Conservation (phyloP, 2,113 vertebrate genomes). For the Thalassoma bifasciatum region DNA sequence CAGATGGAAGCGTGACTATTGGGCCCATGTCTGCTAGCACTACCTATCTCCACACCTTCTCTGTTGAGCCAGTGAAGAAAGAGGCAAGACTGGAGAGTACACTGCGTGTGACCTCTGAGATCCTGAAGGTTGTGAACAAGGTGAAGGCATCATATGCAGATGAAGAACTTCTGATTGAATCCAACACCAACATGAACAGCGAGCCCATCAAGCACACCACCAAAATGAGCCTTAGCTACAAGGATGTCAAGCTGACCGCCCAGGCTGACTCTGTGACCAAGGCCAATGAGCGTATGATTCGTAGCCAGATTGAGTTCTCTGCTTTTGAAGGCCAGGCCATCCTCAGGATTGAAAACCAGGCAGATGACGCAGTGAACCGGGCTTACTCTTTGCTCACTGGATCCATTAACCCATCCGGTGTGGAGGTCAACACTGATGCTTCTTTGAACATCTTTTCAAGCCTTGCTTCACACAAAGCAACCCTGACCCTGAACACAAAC, state of each 20-base stretch:
- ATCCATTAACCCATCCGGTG: conserved; percentile 83
- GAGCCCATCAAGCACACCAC: conserved; percentile 86
- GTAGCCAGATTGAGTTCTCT: conserved; percentile 84
- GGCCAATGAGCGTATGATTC: conserved; percentile 75
- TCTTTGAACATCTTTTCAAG: conserved; percentile 81
- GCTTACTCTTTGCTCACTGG: conserved; percentile 84
- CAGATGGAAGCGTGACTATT: conserved; percentile 80
- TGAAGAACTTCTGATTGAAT: conserved; percentile 80
- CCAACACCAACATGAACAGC: conserved; percentile 83
- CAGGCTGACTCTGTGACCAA: conserved; percentile 86
- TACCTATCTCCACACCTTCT: conserved; percentile 79
- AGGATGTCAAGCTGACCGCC: conserved; percentile 84
- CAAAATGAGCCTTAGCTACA: conserved; percentile 82
- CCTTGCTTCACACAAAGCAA: conserved; percentile 87
- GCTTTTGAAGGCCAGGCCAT: conserved; percentile 79
- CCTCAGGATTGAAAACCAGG: conserved; percentile 86
- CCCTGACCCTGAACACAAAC: conserved; percentile 80
- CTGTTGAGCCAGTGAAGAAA: conserved; percentile 73
- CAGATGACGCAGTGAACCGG: conserved; percentile 79
- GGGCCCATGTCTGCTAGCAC: conserved; percentile 81
- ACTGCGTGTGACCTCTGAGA: conserved; percentile 85
- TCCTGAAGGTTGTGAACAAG: conserved; percentile 84
- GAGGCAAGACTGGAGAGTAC: conserved; percentile 83
- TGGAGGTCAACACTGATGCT: conserved; percentile 88
- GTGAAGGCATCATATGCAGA: conserved; percentile 80